Conservation (phyloP, 2,797 vertebrate genomes). For the Anabas testudineus region DNA sequence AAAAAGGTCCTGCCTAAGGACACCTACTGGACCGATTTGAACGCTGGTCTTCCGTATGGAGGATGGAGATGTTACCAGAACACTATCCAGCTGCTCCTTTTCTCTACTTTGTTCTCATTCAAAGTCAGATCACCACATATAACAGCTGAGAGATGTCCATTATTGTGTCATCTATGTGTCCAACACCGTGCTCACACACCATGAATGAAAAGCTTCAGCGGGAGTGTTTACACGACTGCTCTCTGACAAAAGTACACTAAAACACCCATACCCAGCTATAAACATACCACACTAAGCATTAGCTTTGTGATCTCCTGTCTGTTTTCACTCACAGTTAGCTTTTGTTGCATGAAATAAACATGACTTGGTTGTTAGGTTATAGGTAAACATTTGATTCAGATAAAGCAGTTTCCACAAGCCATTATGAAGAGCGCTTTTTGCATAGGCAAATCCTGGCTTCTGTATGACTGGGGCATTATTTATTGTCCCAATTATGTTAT, state of each 20-base stretch:
- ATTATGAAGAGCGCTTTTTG: conserved; percentile 29
- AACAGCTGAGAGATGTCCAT: conserved; percentile 8
- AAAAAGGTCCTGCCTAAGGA: no score
- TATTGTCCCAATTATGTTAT: conserved; percentile 1
- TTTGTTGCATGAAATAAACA: conserved; percentile 72
- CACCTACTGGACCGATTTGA: no score
- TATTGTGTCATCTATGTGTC: conserved; percentile 27
- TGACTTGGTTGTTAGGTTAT: conserved; percentile 71
- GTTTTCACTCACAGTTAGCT: conserved; percentile 69
- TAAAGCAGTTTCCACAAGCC: conserved; percentile 61
- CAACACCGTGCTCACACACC: conserved; percentile 31
- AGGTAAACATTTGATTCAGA: conserved; percentile 71
- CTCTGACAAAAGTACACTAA: conserved; percentile 62
- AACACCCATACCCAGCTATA: conserved; percentile 62
- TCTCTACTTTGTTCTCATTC: not conserved
- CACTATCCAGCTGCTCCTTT: conserved; percentile 19
- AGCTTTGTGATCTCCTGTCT: conserved; percentile 66
- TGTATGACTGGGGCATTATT: conserved; percentile 29
- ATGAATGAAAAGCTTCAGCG: conserved; percentile 46
- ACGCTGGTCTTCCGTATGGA: no score
- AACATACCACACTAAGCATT: conserved; percentile 66
- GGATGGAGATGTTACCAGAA: no score
- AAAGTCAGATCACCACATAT: conserved; percentile 18
- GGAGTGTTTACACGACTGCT: conserved; percentile 54
- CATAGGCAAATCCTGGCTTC: conserved; percentile 6